These are phyloP conservation scores for Rotaria magnacalcarata DNA, from an alignment of 2,888 invertebrate species.

Conservation along the genomic window DNA sequence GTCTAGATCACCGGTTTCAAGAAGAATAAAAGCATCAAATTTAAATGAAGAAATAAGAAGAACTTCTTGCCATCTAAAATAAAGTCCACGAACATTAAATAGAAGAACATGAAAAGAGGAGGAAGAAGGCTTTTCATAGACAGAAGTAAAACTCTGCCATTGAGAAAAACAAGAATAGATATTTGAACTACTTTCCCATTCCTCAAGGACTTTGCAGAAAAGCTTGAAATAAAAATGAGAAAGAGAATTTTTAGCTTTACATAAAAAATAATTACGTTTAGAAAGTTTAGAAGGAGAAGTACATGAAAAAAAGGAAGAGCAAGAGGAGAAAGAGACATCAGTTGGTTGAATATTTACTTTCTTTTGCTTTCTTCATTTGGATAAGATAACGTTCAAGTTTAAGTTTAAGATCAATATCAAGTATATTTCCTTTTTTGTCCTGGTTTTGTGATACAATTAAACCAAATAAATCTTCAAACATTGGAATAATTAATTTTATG, in stretches of 20 bases:
- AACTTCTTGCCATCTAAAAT: not conserved
- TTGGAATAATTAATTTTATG: not conserved
- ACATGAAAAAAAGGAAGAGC: too few relatives aligned
- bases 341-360: too few relatives aligned
- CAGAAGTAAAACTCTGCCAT: not conserved
- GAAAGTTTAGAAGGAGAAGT: too few relatives aligned
- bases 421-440: not conserved
- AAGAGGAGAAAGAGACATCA: too few relatives aligned
- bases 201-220: not conserved
- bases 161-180: not conserved
- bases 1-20: not conserved
- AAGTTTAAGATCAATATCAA: not conserved
- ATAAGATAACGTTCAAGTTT: not conserved
- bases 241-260: too few relatives aligned
- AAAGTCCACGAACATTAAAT: not conserved
- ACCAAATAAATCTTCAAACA: not conserved
- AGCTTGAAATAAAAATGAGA: too few relatives aligned
- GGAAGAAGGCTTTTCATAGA: fast-evolving
- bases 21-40: not conserved
- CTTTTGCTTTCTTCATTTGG: not conserved
- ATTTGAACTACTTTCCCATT: not conserved
- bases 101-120: not conserved
- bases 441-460: not conserved
- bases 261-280: too few relatives aligned
- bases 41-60: not conserved